Evolutionary conservation across 2,797 vertebrate species (phyloP).

Genomic region (Anolis apletophallus): DNA sequence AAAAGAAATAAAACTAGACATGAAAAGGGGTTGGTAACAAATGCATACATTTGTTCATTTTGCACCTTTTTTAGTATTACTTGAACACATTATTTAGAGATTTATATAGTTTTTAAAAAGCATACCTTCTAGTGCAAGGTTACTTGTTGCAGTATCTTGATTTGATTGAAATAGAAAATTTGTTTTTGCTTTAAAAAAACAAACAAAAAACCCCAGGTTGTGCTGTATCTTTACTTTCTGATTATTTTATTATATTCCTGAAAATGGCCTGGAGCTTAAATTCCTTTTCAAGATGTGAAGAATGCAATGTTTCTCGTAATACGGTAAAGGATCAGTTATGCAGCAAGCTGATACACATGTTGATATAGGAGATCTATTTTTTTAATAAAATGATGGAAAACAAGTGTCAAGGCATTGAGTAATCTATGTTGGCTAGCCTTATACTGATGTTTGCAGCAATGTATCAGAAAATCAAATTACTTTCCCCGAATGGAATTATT

Average conservation of each 20-base stretch:
- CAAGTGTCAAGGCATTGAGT: slow-evolving; percentile 63
- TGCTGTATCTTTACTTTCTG: slow-evolving; percentile 62
- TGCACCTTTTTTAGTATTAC: neutral
- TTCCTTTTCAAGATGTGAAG: slow-evolving; percentile 65
- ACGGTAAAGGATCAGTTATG: slow-evolving; percentile 60
- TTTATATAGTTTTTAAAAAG: neutral
- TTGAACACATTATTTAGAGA: slow-evolving; percentile 8
- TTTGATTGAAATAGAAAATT: neutral
- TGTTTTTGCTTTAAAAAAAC: slow-evolving; percentile 42
- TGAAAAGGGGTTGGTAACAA: neutral
- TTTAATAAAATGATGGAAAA: slow-evolving; percentile 75
- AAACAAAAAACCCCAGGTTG: too few relatives aligned
- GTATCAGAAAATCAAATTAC: neutral
- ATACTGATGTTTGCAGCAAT: neutral
- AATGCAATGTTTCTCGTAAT: slow-evolving; percentile 64
- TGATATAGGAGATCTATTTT: slow-evolving; percentile 72
- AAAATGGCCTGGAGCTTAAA: slow-evolving; percentile 50
- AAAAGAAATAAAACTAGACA: neutral
- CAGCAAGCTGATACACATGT: slow-evolving; percentile 67
- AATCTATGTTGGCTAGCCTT: slow-evolving; percentile 42
- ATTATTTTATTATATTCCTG: slow-evolving; percentile 55
- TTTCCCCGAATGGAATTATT: neutral
- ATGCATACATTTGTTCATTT: slow-evolving; percentile 13
- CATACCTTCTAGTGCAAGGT: slow-evolving; percentile 12
- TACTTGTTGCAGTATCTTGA: slow-evolving; percentile 32